phyloP scores from a whole-genome alignment of 2,113 vertebrate genomes.

The Ceratotherium simum region DNA sequence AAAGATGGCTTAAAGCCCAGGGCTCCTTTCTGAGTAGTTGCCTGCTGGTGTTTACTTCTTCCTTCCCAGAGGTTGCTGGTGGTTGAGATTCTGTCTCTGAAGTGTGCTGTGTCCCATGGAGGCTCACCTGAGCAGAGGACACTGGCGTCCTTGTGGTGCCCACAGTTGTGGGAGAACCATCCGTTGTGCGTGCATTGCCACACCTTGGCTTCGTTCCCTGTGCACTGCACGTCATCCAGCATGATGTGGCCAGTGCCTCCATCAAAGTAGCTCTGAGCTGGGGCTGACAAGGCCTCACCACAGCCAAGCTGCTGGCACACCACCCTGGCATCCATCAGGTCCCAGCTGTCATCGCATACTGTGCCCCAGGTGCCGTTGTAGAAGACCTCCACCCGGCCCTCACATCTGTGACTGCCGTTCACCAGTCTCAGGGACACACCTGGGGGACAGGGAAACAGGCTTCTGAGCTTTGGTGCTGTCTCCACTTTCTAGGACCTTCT shows the following conservation, averaged over 20 bases:
- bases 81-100: too few relatives aligned
- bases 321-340: slow-evolving; percentile 66
- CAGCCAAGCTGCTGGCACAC: slow-evolving; percentile 79
- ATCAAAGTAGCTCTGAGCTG: not conserved
- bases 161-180: slow-evolving; percentile 71
- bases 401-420: slow-evolving; percentile 63
- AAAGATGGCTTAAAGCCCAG: not conserved
- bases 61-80: not conserved
- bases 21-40: not conserved
- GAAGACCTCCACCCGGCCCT: slow-evolving; percentile 76
- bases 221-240: slow-evolving; percentile 64
- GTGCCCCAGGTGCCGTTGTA: slow-evolving; percentile 60
- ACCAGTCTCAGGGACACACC: slow-evolving; percentile 66
- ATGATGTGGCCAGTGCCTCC: slow-evolving; percentile 17
- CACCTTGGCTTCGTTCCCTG: slow-evolving; percentile 59
- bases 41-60: not conserved
- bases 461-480: not conserved
- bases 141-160: slow-evolving; percentile 67
- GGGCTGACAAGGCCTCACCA: not conserved
- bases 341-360: slow-evolving; percentile 78
- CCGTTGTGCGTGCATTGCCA: slow-evolving; percentile 21
- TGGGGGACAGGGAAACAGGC: not conserved
- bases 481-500: not conserved
- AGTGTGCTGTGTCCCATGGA: accelerated
- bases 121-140: slow-evolving; percentile 77